Percentiles rank a stretch among this genome's conserved stretches.
Conservation (phyloP, 1,140 invertebrate genomes). For the Limonius californicus region DNA sequence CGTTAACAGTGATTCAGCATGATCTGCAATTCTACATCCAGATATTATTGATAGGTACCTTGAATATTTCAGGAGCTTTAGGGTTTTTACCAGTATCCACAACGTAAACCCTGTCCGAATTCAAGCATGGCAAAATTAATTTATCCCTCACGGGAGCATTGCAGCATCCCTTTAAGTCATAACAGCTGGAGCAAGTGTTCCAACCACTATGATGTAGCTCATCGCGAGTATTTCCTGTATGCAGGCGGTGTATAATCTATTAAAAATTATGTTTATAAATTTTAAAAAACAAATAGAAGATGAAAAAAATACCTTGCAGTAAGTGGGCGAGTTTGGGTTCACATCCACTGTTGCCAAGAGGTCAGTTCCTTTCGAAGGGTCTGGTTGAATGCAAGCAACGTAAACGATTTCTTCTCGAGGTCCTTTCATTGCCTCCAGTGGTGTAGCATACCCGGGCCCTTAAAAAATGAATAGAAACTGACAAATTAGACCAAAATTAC, state of each 20-base stretch:
- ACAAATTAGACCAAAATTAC: too few relatives aligned
- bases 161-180: conserved; percentile 46
- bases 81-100: conserved; percentile 75
- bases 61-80: conserved; percentile 53
- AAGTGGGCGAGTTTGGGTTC: conserved; percentile 81
- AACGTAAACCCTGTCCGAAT: conserved; percentile 81
- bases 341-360: conserved; percentile 90
- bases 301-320: conserved; percentile 64
- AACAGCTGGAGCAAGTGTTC: conserved; percentile 93
- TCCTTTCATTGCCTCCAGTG: conserved; percentile 78
- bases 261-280: too few relatives aligned
- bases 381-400: conserved; percentile 75
- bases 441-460: conserved; percentile 73
- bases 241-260: conserved; percentile 80
- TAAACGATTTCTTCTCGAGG: conserved; percentile 83
- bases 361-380: conserved; percentile 68
- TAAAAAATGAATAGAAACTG: too few relatives aligned
- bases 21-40: too few relatives aligned
- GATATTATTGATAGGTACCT: conserved; percentile 50
- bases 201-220: conserved; percentile 95
- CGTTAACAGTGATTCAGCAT: too few relatives aligned
- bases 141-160: conserved; percentile 64
- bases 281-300: not conserved
- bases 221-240: conserved; percentile 73
- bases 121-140: conserved; percentile 77